A percentile compares a stretch with the other conserved stretches of the same genome.
Evolutionary conservation across 2,888 invertebrate genomes (phyloP).

Genomic region (Diarsia mendica): DNA sequence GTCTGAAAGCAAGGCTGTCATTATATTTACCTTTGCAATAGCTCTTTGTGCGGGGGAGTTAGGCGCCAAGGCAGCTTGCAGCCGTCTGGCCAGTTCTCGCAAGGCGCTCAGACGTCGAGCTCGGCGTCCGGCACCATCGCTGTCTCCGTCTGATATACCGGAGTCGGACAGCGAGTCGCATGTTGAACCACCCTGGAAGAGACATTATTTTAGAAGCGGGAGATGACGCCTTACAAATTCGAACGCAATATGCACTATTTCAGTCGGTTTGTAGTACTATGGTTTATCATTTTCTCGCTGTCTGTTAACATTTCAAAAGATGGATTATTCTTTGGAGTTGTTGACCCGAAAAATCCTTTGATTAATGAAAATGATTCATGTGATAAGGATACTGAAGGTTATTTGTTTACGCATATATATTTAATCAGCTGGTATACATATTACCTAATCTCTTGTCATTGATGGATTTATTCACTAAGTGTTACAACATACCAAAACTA

Average conservation of each 20-base stretch:
- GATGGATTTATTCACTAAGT: not conserved
- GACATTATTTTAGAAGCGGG: not conserved
- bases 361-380: constrained; percentile 4
- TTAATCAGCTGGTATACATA: constrained; percentile 1
- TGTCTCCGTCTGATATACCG: constrained; percentile 95
- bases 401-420: constrained; percentile 1
- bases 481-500: not conserved
- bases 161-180: constrained; percentile 94
- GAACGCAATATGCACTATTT: too few species aligned
- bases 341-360: not conserved
- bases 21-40: constrained; percentile 90
- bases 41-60: constrained; percentile 92
- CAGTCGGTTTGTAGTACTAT: not conserved
- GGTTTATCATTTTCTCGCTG: not conserved
- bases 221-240: not conserved
- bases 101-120: constrained; percentile 92
- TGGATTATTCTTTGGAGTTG: not conserved
- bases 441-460: not conserved
- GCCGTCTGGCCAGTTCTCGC: constrained; percentile 91
- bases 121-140: constrained; percentile 91
- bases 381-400: not conserved
- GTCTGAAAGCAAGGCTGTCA: not conserved
- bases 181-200: constrained; percentile 84
- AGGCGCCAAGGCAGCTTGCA: constrained; percentile 92
- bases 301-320: not conserved